Evolutionary conservation across 53 echinoderm and acorn worm genomes (phyloP).

Genomic region (Stichopus horrens): DNA sequence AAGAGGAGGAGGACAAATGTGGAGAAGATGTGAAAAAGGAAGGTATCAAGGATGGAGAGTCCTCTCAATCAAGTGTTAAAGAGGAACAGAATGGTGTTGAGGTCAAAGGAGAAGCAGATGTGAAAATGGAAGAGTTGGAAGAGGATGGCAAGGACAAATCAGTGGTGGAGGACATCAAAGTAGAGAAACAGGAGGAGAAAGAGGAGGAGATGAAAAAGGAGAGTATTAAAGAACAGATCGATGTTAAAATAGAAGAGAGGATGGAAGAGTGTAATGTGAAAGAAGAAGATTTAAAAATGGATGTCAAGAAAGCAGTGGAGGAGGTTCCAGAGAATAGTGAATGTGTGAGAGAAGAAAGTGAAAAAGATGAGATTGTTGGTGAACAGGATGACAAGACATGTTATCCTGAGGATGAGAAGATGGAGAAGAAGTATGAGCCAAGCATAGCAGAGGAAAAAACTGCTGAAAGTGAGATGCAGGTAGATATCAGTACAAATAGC

Average conservation of each 20-base stretch:
- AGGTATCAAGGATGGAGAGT: slow-evolving; percentile 13
- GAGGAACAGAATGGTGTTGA: neutral
- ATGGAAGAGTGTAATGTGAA: neutral
- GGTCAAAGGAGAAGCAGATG: slow-evolving; percentile 26
- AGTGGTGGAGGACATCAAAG: slow-evolving; percentile 22
- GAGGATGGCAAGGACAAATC: slow-evolving; percentile 49
- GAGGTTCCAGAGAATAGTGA: slow-evolving; percentile 12
- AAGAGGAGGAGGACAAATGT: neutral
- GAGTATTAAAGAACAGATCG: slow-evolving; percentile 46
- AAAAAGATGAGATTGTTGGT: neutral
- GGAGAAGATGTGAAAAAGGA: slow-evolving; percentile 28
- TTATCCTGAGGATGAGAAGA: neutral
- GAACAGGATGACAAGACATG: neutral
- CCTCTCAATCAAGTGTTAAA: neutral
- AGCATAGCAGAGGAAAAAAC: neutral
- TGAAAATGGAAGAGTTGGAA: slow-evolving; percentile 46
- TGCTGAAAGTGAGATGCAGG: slow-evolving; percentile 13
- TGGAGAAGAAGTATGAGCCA: neutral
- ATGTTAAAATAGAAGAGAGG: slow-evolving; percentile 50
- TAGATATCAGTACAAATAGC: neutral
- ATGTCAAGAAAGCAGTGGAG: slow-evolving; percentile 28
- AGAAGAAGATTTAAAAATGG: slow-evolving; percentile 34
- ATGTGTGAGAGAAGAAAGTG: slow-evolving; percentile 6
- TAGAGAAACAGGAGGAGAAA: slow-evolving; percentile 28
- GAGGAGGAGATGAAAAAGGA: slow-evolving; percentile 51